A percentile compares a stretch with the other conserved stretches of the same genome.
phyloP scores from a whole-genome alignment of 2,888 invertebrate genomes.

The Ichneumoninae sp. region DNA sequence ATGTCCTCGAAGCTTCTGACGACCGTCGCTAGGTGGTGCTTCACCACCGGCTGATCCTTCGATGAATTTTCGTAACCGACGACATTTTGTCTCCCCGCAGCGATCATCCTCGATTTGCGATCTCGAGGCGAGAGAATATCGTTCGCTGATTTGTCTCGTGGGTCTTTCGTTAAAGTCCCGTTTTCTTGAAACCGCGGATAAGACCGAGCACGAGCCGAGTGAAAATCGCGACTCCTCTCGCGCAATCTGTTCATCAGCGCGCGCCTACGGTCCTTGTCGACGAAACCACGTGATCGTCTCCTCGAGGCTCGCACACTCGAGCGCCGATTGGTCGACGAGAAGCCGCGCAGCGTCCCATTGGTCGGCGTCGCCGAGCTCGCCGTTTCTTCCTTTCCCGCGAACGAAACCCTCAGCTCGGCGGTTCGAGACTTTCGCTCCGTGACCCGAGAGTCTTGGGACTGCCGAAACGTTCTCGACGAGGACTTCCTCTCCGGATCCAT shows the following conservation, averaged over 20 bases:
- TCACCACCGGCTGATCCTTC: constrained; percentile 1
- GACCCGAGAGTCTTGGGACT: constrained; percentile 2
- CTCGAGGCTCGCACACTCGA: background rate
- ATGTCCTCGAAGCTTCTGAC: constrained; percentile 16
- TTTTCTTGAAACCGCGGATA: background rate
- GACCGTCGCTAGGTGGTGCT: constrained; percentile 24
- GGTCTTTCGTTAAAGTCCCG: background rate
- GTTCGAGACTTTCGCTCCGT: constrained; percentile 11
- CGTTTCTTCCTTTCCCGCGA: constrained; percentile 23
- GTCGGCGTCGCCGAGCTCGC: background rate
- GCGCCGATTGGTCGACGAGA: background rate
- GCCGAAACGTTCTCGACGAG: constrained; percentile 20
- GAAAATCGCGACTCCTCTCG: constrained; percentile 11
- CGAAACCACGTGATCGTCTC: constrained; percentile 11
- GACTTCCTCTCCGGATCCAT: constrained; percentile 16
- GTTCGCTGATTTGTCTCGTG: background rate
- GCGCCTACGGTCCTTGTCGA: constrained; percentile 13
- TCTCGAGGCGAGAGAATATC: background rate
- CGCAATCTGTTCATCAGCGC: constrained; percentile 41
- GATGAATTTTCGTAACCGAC: constrained; percentile 1
- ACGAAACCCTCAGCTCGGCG: constrained; percentile 28
- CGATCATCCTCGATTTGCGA: constrained; percentile 42
- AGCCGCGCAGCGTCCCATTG: background rate
- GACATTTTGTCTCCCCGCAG: constrained; percentile 6
- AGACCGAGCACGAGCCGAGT: constrained; percentile 3